Evolutionary conservation across 2,888 invertebrate genomes (phyloP), one percentile per base, ranked within the genome.

Genomic region (Heliconius hortense): DNA sequence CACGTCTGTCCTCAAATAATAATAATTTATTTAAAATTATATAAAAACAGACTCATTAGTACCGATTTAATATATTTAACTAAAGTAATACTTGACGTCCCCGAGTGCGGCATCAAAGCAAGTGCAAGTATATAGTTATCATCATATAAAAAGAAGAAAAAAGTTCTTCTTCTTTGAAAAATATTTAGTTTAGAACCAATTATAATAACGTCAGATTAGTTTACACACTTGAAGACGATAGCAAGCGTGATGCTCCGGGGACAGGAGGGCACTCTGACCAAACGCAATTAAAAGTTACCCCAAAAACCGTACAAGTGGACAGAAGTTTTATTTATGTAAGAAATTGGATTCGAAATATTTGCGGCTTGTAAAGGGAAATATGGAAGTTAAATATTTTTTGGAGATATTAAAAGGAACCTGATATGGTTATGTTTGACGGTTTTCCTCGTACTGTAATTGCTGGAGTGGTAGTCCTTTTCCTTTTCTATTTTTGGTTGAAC

Each of bases 221-320:
- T 73, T 77, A n/a, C 48, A 66, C 43, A 59, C 66, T 77, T 39
- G 35, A 73, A 73, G 69, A 66, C 28, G 72, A 64, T 69, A 53
- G 69, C 64, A 39, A 60, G 72, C 69, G 60, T 66, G 64, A 64
- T 75, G 31, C 72, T 77, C 75, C 48, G 31, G 60, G 56, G 73
- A 76, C 4, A 39, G 48, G 56, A 60, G 7, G 72, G 68, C 74
- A 73, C 73, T 78, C 74, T 75, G 77, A 78, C 78, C 79, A 71
- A 78, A 79, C 72, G 78, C 78, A 79, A 79, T 79, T 79, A 79
- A 79, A 79, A 79, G 68, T 79, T 79, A 76, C 76, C 77, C 79
- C 72, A 73, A 78, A 66, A 78, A 74, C 72, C 77, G 53, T 72
- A 26, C 56, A 75, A 69, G 64, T 68, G 72, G 69, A 59, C 64